Percentiles rank a stretch among this genome's conserved stretches.
Conservation (phyloP, 2,113 vertebrate species). For the Mastomys coucha region DNA sequence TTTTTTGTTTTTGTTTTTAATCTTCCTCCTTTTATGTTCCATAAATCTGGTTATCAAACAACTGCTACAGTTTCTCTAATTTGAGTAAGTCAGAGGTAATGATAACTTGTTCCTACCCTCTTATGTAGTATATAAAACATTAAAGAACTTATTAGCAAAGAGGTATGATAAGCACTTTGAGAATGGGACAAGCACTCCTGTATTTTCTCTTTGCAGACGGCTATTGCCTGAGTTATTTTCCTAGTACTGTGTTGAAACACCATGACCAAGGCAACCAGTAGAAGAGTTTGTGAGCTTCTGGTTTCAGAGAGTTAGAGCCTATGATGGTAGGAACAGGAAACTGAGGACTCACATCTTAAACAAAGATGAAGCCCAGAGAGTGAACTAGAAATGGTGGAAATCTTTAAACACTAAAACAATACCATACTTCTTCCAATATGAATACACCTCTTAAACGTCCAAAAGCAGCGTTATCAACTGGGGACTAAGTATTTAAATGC, state of each 20-base stretch:
- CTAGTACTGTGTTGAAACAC: not conserved
- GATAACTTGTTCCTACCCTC: not conserved
- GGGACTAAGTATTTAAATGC: not conserved
- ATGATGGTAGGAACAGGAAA: not conserved
- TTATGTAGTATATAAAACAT: not conserved
- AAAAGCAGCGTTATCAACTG: not conserved
- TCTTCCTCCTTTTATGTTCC: fast-evolving
- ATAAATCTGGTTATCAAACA: not conserved
- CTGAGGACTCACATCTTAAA: not conserved
- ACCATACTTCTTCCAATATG: not conserved
- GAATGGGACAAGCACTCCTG: not conserved
- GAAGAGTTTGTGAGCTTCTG: not conserved
- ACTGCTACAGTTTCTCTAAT: not conserved
- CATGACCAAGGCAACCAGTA: not conserved
- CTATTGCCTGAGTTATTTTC: not conserved
- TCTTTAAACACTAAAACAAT: not conserved
- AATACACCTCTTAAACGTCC: not conserved
- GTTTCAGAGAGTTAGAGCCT: not conserved
- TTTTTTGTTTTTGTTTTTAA: not conserved
- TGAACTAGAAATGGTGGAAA: not conserved
- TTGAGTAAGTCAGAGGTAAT: not conserved
- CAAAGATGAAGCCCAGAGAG: not conserved
- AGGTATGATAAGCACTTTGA: not conserved
- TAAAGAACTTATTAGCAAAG: not conserved
- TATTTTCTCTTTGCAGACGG: not conserved